These are phyloP conservation scores for Pseudococcus jackbeardsleyi DNA, from an alignment of 2,888 invertebrate genomes.

Conservation along the genomic window DNA sequence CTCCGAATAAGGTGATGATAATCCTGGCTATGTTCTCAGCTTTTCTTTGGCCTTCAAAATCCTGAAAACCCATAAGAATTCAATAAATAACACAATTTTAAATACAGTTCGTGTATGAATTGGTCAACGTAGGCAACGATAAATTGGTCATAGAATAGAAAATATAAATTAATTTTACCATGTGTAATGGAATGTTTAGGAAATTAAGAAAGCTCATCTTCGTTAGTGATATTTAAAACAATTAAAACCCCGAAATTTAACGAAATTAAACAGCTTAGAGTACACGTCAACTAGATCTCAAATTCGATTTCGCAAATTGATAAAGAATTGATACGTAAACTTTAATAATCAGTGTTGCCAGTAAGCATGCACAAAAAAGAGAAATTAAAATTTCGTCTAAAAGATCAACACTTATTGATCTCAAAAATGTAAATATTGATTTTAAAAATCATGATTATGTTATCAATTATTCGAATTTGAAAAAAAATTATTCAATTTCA, in stretches of 20 bases:
- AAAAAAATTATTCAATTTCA: background rate
- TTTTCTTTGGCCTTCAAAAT: constrained; percentile 90
- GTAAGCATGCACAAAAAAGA: background rate
- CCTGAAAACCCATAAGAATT: constrained; percentile 73
- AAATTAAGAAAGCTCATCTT: constrained; percentile 53
- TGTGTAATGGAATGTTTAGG: constrained; percentile 53
- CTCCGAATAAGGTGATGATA: constrained; percentile 91
- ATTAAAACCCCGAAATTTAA: background rate
- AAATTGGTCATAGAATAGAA: background rate
- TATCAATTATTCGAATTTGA: background rate
- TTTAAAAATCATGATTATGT: background rate
- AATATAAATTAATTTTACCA: constrained; percentile 34
- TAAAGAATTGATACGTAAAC: background rate
- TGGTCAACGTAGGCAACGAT: background rate
- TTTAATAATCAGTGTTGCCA: constrained; percentile 45
- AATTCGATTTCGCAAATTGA: background rate
- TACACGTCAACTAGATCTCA: background rate
- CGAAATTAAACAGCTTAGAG: background rate
- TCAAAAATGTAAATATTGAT: background rate
- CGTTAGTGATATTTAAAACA: background rate
- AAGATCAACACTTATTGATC: background rate
- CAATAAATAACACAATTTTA: background rate
- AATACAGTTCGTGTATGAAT: background rate
- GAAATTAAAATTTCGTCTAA: background rate
- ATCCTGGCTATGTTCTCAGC: constrained; percentile 91